Evolutionary conservation across 2,113 vertebrate species (phyloP).

Genomic region (Varanus komodoensis): DNA sequence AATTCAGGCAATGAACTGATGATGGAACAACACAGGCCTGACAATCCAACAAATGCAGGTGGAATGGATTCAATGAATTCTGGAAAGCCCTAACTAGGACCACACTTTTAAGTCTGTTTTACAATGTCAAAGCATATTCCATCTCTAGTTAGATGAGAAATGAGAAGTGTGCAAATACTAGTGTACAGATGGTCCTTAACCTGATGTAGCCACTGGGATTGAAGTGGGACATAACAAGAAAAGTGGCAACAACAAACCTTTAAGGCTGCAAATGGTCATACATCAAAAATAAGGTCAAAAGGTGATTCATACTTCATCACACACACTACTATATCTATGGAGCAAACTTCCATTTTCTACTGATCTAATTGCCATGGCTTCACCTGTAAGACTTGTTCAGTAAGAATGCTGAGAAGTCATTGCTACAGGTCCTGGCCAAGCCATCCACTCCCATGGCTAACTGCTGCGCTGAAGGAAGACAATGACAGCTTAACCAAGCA

Average conservation of each 20-base stretch:
- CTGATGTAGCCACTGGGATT: neutral
- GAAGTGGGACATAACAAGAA: neutral
- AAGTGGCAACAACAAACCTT: neutral
- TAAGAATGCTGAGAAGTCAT: neutral
- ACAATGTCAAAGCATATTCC: neutral
- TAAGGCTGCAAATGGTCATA: no score
- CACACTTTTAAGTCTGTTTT: neutral
- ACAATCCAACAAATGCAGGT: neutral
- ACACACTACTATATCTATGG: no score
- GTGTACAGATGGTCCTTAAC: neutral
- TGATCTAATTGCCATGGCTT: no score
- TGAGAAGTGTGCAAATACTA: neutral
- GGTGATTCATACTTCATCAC: no score
- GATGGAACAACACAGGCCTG: neutral
- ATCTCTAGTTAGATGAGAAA: neutral
- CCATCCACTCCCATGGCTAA: neutral
- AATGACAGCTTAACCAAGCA: neutral
- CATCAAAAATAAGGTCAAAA: no score
- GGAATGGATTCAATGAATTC: neutral
- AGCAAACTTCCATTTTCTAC: no score
- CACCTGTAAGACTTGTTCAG: no score
- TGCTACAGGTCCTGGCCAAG: neutral
- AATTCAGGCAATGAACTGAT: neutral
- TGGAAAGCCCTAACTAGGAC: no score
- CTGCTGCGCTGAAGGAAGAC: neutral